These are phyloP conservation scores for Danio kyathit DNA, from an alignment of 2,797 vertebrate genomes.

Conservation along the genomic window DNA sequence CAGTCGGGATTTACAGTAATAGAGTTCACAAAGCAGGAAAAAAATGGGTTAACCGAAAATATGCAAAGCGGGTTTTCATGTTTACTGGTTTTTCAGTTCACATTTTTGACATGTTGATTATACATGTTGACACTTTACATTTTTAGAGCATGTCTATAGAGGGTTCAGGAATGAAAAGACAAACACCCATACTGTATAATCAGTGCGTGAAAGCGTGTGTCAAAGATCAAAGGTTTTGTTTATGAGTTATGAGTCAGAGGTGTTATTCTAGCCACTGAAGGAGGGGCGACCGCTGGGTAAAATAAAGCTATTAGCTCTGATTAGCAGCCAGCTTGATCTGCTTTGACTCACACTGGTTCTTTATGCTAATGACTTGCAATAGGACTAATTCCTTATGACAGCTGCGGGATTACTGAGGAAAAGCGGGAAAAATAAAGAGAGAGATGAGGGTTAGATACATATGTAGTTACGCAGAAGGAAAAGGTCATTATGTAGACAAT, in stretches of 20 bases:
- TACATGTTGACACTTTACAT: not conserved
- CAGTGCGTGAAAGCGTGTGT: constrained; percentile 21
- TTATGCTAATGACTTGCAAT: constrained; percentile 40
- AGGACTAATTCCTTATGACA: constrained; percentile 32
- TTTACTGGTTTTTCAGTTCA: not conserved
- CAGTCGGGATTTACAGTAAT: constrained; percentile 6
- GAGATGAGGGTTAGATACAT: constrained; percentile 22
- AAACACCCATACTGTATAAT: constrained; percentile 26
- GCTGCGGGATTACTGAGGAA: constrained; percentile 11
- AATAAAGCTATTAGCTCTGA: constrained; percentile 43
- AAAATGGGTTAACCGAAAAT: constrained; percentile 7
- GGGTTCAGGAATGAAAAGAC: not conserved
- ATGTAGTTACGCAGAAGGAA: not conserved
- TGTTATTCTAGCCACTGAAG: constrained; percentile 4
- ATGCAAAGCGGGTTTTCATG: not conserved
- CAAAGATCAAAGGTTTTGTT: constrained; percentile 33
- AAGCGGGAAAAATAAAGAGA: constrained; percentile 13
- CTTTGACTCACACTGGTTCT: constrained; percentile 53
- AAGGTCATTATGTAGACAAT: constrained; percentile 20
- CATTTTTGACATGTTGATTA: not conserved
- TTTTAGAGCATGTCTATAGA: constrained; percentile 9
- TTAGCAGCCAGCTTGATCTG: constrained; percentile 36
- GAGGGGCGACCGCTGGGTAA: constrained; percentile 25
- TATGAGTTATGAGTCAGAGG: constrained; percentile 10
- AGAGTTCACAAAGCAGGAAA: constrained; percentile 3